Conservation (phyloP, 2,888 invertebrate species). For the Trichogramma dendrolimi region DNA sequence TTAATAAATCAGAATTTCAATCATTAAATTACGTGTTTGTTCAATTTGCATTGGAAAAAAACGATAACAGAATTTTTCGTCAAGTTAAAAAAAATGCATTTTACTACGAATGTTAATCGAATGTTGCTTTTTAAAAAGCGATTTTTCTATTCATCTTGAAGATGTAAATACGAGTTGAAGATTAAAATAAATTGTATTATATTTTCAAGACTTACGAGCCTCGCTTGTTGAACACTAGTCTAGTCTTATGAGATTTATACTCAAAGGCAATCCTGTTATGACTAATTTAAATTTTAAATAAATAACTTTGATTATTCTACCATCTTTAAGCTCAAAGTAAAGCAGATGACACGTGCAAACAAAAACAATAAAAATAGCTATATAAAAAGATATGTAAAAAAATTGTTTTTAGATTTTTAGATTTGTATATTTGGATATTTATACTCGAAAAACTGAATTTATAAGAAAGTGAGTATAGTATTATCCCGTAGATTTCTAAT, state of each 20-base stretch:
- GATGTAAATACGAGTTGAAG: no score
- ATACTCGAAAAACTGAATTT: constrained; percentile 19
- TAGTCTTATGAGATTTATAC: constrained; percentile 17
- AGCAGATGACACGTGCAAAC: constrained; percentile 28
- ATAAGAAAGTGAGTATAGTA: constrained; percentile 20
- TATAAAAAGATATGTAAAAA: constrained; percentile 21
- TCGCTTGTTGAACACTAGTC: constrained; percentile 25
- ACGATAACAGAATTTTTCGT: no score
- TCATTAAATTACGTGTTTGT: no score
- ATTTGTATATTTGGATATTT: constrained; percentile 25
- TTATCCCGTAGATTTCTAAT: background rate
- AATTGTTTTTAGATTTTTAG: constrained; percentile 12
- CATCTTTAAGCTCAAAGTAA: constrained; percentile 21
- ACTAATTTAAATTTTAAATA: constrained; percentile 19
- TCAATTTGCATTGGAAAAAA: no score
- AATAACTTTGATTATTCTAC: constrained; percentile 11
- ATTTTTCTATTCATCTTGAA: no score
- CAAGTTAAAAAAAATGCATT: no score
- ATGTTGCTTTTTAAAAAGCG: no score
- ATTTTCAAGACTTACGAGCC: constrained; percentile 20
- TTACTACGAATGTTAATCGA: no score
- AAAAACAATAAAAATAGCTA: constrained; percentile 25
- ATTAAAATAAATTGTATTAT: no score
- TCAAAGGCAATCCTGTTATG: constrained; percentile 22
- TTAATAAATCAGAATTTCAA: no score